phyloP scores from a whole-genome alignment of 2,797 vertebrate species.

The Coluber constrictor region DNA sequence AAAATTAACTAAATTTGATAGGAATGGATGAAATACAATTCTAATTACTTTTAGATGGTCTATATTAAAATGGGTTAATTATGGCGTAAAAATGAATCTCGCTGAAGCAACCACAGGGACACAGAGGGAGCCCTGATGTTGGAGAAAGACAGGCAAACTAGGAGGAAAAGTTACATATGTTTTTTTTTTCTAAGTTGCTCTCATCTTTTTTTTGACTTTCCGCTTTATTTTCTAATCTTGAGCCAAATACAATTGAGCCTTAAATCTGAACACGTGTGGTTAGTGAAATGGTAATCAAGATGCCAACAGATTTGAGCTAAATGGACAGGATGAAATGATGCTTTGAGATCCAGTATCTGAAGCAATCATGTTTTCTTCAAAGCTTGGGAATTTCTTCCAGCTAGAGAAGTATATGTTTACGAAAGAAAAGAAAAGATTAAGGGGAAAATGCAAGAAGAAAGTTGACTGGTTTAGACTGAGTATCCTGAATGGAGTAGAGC shows the following conservation, averaged over 20 bases:
- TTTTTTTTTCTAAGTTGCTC: background rate
- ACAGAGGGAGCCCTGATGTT: background rate
- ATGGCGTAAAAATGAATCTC: constrained; percentile 4
- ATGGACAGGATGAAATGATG: background rate
- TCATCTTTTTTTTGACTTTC: background rate
- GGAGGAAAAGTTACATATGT: background rate
- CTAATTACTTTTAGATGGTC: constrained; percentile 45
- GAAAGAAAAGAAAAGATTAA: background rate
- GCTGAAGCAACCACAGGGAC: background rate
- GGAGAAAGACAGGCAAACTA: background rate
- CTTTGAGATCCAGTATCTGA: background rate
- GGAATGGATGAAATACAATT: constrained; percentile 37
- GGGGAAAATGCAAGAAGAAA: background rate
- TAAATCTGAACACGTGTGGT: too few species aligned
- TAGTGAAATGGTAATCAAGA: background rate
- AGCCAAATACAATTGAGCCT: too few species aligned
- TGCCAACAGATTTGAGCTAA: background rate
- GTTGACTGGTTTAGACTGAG: too few species aligned
- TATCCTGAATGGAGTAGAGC: background rate
- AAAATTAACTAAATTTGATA: constrained; percentile 35
- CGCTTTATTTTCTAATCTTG: background rate
- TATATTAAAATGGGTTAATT: constrained; percentile 34
- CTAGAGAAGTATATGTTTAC: background rate
- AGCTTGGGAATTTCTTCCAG: background rate
- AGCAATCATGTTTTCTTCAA: background rate